Percentiles rank a stretch among this genome's conserved stretches.
These are phyloP conservation scores for Enteromius thamalakanensis DNA, from an alignment of 2,797 vertebrate genomes.

Conservation along the genomic window DNA sequence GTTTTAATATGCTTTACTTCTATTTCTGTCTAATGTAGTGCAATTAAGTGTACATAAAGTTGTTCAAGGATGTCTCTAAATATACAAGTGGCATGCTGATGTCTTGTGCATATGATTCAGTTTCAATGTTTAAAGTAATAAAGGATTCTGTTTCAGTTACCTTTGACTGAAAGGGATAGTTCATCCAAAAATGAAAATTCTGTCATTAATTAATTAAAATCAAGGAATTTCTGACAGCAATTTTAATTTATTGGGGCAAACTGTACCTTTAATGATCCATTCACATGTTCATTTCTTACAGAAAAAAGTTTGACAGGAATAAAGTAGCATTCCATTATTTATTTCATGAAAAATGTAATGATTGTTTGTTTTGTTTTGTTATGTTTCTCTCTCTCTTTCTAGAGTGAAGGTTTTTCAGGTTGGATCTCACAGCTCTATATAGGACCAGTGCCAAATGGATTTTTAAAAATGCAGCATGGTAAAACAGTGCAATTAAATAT, in stretches of 20 bases:
- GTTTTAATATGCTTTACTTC: too few relatives aligned
- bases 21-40: too few relatives aligned
- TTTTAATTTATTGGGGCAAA: too few relatives aligned
- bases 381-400: neutral
- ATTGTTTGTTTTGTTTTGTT: neutral
- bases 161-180: too few relatives aligned
- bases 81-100: neutral
- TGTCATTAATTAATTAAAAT: too few relatives aligned
- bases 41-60: too few relatives aligned
- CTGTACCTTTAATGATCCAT: neutral
- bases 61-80: too few relatives aligned
- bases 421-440: neutral
- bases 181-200: too few relatives aligned
- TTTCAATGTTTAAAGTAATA: neutral
- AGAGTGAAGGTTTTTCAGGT: neutral
- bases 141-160: neutral
- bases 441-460: slow-evolving; percentile 10
- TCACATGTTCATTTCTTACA: neutral
- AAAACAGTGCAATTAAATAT: slow-evolving; percentile 35
- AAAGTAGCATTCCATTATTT: neutral
- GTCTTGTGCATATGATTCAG: neutral
- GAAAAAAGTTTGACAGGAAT: neutral
- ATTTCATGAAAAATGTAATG: neutral
- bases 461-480: slow-evolving; percentile 43
- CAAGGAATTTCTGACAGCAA: neutral